Evolutionary conservation across 2,113 vertebrate species (phyloP), one percentile per base, ranked within the genome.

Genomic region (Miniopterus natalensis): DNA sequence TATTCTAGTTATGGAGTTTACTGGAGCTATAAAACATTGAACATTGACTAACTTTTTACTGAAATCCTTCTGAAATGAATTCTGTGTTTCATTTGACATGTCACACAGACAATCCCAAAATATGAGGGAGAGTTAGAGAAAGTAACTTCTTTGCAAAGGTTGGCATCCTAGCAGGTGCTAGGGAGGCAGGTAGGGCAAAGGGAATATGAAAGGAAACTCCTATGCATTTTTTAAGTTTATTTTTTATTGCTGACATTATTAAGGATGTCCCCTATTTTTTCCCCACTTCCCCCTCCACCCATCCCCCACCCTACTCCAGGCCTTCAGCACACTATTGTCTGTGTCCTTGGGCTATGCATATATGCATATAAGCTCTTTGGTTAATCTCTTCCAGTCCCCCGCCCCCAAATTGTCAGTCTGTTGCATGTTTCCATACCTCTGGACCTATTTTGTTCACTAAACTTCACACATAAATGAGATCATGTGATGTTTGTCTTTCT

Each of bases 1-100:
- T 25, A 83, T 73, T 88, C 49, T 55, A 70, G 45, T 27, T 71
- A 61, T 31, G 8, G 21, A 5, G 29, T 88, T 91, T 90, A 78
- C 57, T 80, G 12, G 45, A 86, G 40, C 68, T 77, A 57, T 1
- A 65, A 59, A 85, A 80, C 70, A 70, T 6, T 20, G 18, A 85
- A 80, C 70, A 70, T 6, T 20, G 18, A 86, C 74, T 77, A 11
- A 0, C 12, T 73, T 95, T 83, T 87, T 21, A n/a, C 94, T 45
- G 63, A 93, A 84, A 74, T 45, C 61, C 85, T 92, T 88, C 73
- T 94, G 20, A 92, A 51, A 1, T 68, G 59, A 51, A 81, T 36
- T 51, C 31, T 51, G 0, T 61, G 36, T 78, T 88, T 92, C 68
- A 36, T 36, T 25, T 91, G 51, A 51, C 61, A 27, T 45, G 14